Evolutionary conservation across 2,888 invertebrate genomes (phyloP).

Genomic region (Eutolmus rufibarbis): DNA sequence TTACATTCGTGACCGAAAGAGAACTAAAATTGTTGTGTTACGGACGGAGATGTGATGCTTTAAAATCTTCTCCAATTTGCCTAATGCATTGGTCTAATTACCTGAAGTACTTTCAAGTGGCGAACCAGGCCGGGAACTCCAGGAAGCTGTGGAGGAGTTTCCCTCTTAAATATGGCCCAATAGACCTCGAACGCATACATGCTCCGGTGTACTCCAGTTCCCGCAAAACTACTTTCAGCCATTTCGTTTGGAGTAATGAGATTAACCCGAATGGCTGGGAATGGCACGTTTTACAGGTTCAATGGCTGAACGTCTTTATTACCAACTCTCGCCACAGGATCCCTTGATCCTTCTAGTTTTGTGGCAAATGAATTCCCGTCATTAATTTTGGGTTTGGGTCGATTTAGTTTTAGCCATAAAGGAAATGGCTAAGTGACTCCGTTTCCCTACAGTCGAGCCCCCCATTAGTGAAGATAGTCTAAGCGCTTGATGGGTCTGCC

Average conservation of each 20-base stretch:
- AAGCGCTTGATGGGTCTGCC: slow-evolving; percentile 40
- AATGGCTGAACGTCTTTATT: slow-evolving; percentile 46
- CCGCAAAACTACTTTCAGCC: slow-evolving; percentile 35
- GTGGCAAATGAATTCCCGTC: slow-evolving; percentile 46
- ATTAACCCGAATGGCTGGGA: slow-evolving; percentile 43
- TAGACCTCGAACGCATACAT: slow-evolving; percentile 17
- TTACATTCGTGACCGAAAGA: slow-evolving; percentile 11
- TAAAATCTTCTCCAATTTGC: slow-evolving; percentile 31
- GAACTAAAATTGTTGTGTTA: slow-evolving; percentile 17
- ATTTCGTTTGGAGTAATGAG: slow-evolving; percentile 44
- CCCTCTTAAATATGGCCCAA: slow-evolving; percentile 29
- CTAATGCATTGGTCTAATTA: slow-evolving; percentile 33
- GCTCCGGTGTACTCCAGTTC: background rate
- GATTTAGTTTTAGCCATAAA: slow-evolving; percentile 47
- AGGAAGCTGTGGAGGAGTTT: background rate
- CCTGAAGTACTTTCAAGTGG: slow-evolving; percentile 33
- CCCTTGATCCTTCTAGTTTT: slow-evolving; percentile 39
- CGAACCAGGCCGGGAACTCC: background rate
- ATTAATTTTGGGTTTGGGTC: slow-evolving; percentile 47
- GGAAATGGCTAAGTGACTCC: slow-evolving; percentile 46
- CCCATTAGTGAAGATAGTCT: slow-evolving; percentile 39
- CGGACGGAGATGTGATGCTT: slow-evolving; percentile 23
- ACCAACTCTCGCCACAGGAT: slow-evolving; percentile 37
- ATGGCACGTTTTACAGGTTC: slow-evolving; percentile 46
- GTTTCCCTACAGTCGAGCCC: slow-evolving; percentile 1